Evolutionary conservation across 2,888 invertebrate species (phyloP).

Genomic region (Patella depressa): DNA sequence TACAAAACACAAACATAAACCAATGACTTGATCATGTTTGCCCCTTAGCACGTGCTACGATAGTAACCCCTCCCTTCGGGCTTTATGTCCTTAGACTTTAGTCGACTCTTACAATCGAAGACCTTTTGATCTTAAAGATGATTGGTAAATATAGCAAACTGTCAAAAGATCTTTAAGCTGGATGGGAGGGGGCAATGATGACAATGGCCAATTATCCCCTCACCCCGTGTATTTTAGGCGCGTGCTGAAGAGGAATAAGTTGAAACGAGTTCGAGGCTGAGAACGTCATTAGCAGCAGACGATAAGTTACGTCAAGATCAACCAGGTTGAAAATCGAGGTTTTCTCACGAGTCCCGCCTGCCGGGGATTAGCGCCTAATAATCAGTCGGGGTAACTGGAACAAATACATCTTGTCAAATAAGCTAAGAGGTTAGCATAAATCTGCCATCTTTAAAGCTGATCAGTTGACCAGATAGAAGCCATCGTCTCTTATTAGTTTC

Average conservation of each 20-base stretch:
- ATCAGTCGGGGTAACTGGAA: conserved; percentile 17
- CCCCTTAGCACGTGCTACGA: neutral
- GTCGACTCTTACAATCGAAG: neutral
- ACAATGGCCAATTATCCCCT: conserved; percentile 38
- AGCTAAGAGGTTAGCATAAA: neutral
- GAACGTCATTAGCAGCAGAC: conserved; percentile 12
- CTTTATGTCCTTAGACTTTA: neutral
- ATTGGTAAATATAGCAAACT: conserved; percentile 6
- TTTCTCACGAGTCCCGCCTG: conserved; percentile 13
- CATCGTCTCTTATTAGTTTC: too few species aligned
- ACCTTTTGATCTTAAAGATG: neutral
- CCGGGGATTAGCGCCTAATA: conserved; percentile 27
- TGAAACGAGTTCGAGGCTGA: conserved; percentile 1
- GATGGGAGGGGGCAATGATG: conserved; percentile 33
- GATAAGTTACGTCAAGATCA: conserved; percentile 13
- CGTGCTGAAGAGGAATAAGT: conserved; percentile 18
- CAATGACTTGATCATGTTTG: conserved; percentile 2
- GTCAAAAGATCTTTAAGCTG: conserved; percentile 2
- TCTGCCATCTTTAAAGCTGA: neutral
- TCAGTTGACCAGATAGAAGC: too few species aligned
- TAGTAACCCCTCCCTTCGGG: neutral
- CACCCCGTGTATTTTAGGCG: conserved; percentile 27
- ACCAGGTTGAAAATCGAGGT: conserved; percentile 7
- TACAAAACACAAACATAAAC: conserved; percentile 2
- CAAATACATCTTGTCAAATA: conserved; percentile 6